A percentile compares a stretch with the other conserved stretches of the same genome.
phyloP scores from a whole-genome alignment of 2,888 invertebrate genomes.

The Diaphora mendica region DNA sequence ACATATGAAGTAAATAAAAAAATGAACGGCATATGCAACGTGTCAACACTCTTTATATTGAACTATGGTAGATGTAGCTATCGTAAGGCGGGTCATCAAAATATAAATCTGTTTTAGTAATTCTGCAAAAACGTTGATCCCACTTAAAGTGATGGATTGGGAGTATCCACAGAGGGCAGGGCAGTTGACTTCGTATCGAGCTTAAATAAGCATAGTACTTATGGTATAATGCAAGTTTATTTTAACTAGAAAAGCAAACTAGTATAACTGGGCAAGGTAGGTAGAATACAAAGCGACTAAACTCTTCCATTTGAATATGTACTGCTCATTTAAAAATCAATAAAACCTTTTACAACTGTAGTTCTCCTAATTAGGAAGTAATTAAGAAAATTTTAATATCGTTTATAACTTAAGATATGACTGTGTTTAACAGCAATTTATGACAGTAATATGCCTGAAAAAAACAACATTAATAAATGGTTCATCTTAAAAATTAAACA shows the following conservation, averaged over 20 bases:
- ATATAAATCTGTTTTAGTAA: background rate
- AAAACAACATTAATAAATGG: background rate
- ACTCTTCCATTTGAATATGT: background rate
- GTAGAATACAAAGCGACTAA: background rate
- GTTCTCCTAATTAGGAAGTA: background rate
- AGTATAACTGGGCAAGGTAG: background rate
- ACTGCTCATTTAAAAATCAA: background rate
- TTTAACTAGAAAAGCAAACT: background rate
- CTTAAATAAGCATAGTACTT: background rate
- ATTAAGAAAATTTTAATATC: slow-evolving; percentile 5
- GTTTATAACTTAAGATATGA: background rate
- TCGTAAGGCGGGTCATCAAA: background rate
- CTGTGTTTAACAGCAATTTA: no score
- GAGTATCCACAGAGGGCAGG: no score
- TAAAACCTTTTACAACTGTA: slow-evolving; percentile 5
- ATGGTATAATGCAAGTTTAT: background rate
- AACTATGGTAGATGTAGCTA: background rate
- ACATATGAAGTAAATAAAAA: background rate
- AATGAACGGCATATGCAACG: background rate
- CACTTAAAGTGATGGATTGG: no score
- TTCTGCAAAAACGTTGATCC: background rate
- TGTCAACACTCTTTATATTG: background rate
- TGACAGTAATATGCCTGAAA: background rate
- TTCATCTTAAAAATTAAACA: background rate
- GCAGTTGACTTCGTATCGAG: background rate